Conservation (phyloP, 92 coral and sea anemone species). For the Ricordea florida region DNA sequence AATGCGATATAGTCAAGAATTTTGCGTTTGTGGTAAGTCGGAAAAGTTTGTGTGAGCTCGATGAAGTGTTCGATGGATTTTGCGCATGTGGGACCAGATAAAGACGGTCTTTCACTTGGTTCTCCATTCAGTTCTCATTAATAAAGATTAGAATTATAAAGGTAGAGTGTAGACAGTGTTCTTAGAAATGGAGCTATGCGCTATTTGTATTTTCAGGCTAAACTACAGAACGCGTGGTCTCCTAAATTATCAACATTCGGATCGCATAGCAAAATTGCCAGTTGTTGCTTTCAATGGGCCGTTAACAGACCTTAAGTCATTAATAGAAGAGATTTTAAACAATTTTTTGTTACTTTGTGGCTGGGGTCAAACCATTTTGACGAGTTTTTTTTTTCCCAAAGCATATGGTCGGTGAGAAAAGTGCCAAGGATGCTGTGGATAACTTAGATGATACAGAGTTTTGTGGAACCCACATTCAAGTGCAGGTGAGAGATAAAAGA, state of each 20-base stretch:
- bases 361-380: not conserved
- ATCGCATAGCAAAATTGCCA: no score
- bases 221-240: no score
- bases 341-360: no score
- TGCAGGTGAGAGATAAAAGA: constrained; percentile 62
- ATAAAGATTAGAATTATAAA: not conserved
- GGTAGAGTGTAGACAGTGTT: no score
- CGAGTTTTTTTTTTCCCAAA: not conserved
- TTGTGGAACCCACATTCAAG: constrained; percentile 96
- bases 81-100: not conserved
- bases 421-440: constrained; percentile 77
- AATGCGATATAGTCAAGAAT: constrained; percentile 93
- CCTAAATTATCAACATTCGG: no score
- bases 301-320: no score
- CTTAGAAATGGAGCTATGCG: no score
- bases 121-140: not conserved
- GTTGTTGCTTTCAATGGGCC: no score
- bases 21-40: constrained; percentile 98
- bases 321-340: no score
- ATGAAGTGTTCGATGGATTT: not conserved
- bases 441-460: constrained; percentile 89
- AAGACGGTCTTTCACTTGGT: not conserved
- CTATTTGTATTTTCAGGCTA: no score
- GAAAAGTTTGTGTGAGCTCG: not conserved
- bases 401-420: constrained; percentile 87